Conservation (phyloP, 2,888 invertebrate species). For the Phymatocera aterrima region DNA sequence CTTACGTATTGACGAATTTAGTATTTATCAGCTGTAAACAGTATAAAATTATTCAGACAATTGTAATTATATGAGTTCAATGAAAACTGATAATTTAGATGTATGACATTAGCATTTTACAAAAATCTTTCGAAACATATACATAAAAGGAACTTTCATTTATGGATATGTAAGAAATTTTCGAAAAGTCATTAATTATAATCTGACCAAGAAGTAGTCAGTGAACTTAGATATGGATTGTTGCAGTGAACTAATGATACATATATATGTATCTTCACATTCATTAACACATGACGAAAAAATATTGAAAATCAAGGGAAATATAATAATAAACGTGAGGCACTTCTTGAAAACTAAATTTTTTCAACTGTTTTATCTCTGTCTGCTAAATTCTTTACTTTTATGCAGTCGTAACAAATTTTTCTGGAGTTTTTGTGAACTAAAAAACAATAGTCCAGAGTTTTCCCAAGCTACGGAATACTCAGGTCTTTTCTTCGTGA, state of each 20-base stretch:
- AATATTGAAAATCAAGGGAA: not conserved
- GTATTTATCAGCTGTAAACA: slow-evolving; percentile 64
- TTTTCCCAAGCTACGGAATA: too few species aligned
- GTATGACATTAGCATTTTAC: not conserved
- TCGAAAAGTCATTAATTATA: not conserved
- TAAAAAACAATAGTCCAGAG: too few species aligned
- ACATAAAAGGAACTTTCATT: not conserved
- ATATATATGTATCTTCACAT: too few species aligned
- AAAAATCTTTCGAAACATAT: not conserved
- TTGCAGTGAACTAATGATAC: too few species aligned
- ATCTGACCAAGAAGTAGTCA: too few species aligned
- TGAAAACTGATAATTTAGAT: not conserved
- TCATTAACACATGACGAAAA: too few species aligned
- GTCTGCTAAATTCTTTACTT: too few species aligned
- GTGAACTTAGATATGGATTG: too few species aligned
- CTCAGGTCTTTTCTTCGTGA: too few species aligned
- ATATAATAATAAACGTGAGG: not conserved
- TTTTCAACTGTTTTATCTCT: not conserved
- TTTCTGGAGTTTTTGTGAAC: too few species aligned
- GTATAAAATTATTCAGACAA: slow-evolving; percentile 14
- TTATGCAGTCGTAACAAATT: too few species aligned
- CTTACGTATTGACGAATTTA: slow-evolving; percentile 53
- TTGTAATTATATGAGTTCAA: not conserved
- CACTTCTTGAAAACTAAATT: not conserved
- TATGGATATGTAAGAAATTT: not conserved